Evolutionary conservation across 2,888 invertebrate genomes (phyloP), one percentile per base, ranked within the genome.

Genomic region (Andricus curvator): DNA sequence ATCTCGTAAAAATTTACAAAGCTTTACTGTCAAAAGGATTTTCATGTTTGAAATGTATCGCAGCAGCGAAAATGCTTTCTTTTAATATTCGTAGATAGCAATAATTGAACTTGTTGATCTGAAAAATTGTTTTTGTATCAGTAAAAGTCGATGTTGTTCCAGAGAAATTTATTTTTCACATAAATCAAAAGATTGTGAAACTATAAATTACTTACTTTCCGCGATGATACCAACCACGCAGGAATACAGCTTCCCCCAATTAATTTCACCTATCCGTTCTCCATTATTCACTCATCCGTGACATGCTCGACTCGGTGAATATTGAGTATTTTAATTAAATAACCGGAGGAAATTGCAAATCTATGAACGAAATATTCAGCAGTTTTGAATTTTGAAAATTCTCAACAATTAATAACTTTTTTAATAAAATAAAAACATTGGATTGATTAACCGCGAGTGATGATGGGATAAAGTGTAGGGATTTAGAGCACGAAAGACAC

Each of bases 301-400:
- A 74, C 74, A 56, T 13, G n/a, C 51, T 56, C 37, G 56, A 74
- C 29, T 33, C 74, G n/a, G 33, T 56, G 74, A 56, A 74, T 74
- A 74, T 74, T 74, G 74, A 74, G 33, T 74, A 74, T 74, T 74
- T 74, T 74, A 74, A 74, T 74, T 74, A 74, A 74, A 74, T 60
- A 74, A 25, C 48, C 15, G 11, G 29, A 48, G 25, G 33, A 56
- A n/a, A 74, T 29, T 20, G 13, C 33, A 33, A 64, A 15, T 1
- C 60, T 11, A 22, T 11, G 17, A 17, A 17, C 6, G 17, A 48
- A 48, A 48, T 48, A 17, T 48, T 17, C 17, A 17, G 48, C 48
- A 17, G 17, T 17, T 64, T 64, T 25, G 5, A 64, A 2, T 29
- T 25, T 29, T 6, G 2, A 5, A 13, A 29, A 17, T 56, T 22